Base-by-base conservation (phyloP, 2,113 vertebrate species). In the Bubo scandiacus region DNA sequence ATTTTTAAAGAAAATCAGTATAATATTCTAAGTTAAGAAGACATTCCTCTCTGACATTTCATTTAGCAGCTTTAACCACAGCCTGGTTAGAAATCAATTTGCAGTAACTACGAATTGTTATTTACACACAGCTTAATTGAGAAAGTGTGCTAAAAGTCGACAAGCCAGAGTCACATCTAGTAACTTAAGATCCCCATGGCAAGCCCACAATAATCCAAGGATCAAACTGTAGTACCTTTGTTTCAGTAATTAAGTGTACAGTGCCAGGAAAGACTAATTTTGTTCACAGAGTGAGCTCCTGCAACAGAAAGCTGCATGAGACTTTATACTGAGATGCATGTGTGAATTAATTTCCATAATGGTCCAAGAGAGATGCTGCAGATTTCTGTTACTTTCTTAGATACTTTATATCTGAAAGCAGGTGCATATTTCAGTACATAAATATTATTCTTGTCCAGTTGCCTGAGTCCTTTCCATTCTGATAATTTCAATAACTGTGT, bases 91-190 rank as follows among this genome's bases (percentile, higher is more conserved):
- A 96, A 98, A 97, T 82, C 61, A 92, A 78, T 93, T 91, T 94
- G 84, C 94, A 95, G 92, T 72, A 89, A 94, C 70, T 93, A 77
- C 94, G 75, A 90, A 86, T 67, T 43, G 86, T 74, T 88, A 52
- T 91, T 96, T 78, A 95, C 36, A 66, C 96, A 90, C 17, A 78
- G 45, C 82, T 96, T 97, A 95, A 97, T 90, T 96, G 87, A 82
- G 88, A 36, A 91, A 57, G 36, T 43, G 5, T 67, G 63, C 67
- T 86, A 92, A 74, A 81, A 96, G 67, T 42, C 34, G 7, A 73
- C 47, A 77, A 85, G 55, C 6, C 57, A 81, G 49, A 96, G 43
- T 65, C 92, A 91, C 45, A 93, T n/a, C 81, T 5, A 95, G 70
- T 25, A 74, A 80, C 89, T 93, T 27, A 61, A 82, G 67, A 15